Evolutionary conservation across 2,113 vertebrate genomes (phyloP), one percentile per base, ranked within the genome.

Genomic region (Phyllostomus hastatus): DNA sequence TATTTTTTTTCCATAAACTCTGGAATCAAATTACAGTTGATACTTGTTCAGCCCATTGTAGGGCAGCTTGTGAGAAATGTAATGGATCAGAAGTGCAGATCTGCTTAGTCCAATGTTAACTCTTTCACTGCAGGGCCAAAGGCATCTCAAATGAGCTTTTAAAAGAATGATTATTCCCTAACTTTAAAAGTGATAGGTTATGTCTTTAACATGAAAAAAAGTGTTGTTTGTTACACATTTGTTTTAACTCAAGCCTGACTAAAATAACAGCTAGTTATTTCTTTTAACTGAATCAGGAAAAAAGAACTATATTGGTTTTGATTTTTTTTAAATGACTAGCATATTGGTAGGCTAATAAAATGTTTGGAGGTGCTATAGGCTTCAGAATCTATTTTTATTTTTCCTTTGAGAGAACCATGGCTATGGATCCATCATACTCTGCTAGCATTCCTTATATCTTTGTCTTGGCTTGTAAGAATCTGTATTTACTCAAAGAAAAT

Each of bases 11-110:
- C 97, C 97, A 97, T 98, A 98, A 98, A 98, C 98, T 98, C 96
- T 96, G 97, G 98, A 98, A 98, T 99, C 98, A 90, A 98, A 90
- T 99, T 99, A 98, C 98, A 98, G 98, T 96, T 98, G 98, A 98
- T 98, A 98, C 98, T 98, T 98, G 98, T 98, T 98, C 97, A 94
- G 97, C 98, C 97, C 94, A 94, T 98, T 98, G 98, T 96, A 98
- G 97, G 96, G 98, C 97, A 98, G 98, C 98, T 97, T 98, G 96
- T 48, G 33, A 98, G 98, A 98, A 98, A 97, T 96, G 97, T 91
- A 97, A 97, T 98, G 98, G 98, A 98, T 98, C 98, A 96, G 98
- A 97, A 98, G 97, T 96, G 92, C 96, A 93, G 97, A 98, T 96
- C 98, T 92, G 96, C 97, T 67, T 92, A 94, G 97, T 78, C 70